phyloP scores from a whole-genome alignment of 2,797 vertebrate genomes.

The Gobio occitaniae region DNA sequence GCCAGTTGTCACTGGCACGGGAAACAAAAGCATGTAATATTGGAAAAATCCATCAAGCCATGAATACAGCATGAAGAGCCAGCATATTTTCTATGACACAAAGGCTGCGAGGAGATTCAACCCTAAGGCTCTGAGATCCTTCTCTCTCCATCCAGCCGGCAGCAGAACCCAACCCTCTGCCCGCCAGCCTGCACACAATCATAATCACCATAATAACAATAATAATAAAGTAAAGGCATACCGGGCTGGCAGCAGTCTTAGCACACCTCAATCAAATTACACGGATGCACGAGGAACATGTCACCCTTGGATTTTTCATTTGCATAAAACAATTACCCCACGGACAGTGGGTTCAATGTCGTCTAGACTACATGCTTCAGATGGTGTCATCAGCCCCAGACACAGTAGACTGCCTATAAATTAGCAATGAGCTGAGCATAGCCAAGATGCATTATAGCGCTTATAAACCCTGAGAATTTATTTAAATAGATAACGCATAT shows the following conservation, averaged over 20 bases:
- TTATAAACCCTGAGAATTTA: constrained; percentile 94
- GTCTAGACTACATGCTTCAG: constrained; percentile 92
- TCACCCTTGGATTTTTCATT: constrained; percentile 82
- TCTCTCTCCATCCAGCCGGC: constrained; percentile 31
- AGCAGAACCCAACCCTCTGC: constrained; percentile 54
- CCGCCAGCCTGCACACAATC: constrained; percentile 67
- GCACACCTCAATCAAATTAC: constrained; percentile 72
- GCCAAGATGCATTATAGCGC: constrained; percentile 88
- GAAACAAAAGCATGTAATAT: constrained; percentile 51
- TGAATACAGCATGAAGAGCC: constrained; percentile 50
- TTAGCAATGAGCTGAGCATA: constrained; percentile 90
- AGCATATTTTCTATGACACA: constrained; percentile 34
- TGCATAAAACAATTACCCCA: constrained; percentile 93
- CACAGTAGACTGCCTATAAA: constrained; percentile 91
- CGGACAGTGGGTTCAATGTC: constrained; percentile 86
- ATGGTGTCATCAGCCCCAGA: constrained; percentile 87
- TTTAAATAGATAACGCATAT: constrained; percentile 97
- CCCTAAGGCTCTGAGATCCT: constrained; percentile 35
- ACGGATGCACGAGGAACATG: constrained; percentile 76
- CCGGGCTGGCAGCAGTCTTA: constrained; percentile 64
- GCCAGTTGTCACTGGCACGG: constrained; percentile 25
- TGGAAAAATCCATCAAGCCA: constrained; percentile 55
- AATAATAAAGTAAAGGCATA: constrained; percentile 65
- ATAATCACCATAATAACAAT: constrained; percentile 63
- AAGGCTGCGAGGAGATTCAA: constrained; percentile 34